Evolutionary conservation across 2,113 vertebrate species (phyloP).

Genomic region (Lynx canadensis): DNA sequence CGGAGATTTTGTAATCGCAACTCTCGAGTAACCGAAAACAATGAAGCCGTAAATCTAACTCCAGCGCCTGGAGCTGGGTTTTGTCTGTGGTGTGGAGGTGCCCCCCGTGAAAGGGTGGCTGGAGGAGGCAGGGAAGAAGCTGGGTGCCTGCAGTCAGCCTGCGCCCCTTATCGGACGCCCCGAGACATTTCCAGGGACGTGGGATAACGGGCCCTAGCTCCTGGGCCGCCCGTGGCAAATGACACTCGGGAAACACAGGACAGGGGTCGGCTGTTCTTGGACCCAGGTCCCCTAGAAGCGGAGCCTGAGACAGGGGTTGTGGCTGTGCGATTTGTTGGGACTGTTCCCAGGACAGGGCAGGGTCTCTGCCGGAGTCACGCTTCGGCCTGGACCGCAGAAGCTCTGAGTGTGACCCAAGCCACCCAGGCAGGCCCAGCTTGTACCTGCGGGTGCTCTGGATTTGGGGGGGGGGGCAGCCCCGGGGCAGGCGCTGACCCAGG

Average conservation of each 20-base stretch:
- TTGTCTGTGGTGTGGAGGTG: background rate
- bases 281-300: too few relatives aligned
- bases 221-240: background rate
- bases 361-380: background rate
- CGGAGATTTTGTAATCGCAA: background rate
- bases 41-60: fast-evolving
- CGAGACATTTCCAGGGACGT: background rate
- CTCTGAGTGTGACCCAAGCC: background rate
- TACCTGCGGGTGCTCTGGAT: background rate
- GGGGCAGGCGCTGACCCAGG: background rate
- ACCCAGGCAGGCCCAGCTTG: fast-evolving
- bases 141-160: fast-evolving
- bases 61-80: fast-evolving
- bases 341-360: background rate
- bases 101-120: too few relatives aligned
- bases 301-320: background rate
- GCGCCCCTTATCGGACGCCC: fast-evolving
- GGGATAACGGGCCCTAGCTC: too few relatives aligned
- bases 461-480: background rate
- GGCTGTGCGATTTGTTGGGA: too few relatives aligned
- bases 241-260: fast-evolving
- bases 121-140: background rate
- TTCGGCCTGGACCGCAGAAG: fast-evolving
- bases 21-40: background rate
- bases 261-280: fast-evolving